phyloP scores from a whole-genome alignment of 2,113 vertebrate species.

The Plotosus lineatus region DNA sequence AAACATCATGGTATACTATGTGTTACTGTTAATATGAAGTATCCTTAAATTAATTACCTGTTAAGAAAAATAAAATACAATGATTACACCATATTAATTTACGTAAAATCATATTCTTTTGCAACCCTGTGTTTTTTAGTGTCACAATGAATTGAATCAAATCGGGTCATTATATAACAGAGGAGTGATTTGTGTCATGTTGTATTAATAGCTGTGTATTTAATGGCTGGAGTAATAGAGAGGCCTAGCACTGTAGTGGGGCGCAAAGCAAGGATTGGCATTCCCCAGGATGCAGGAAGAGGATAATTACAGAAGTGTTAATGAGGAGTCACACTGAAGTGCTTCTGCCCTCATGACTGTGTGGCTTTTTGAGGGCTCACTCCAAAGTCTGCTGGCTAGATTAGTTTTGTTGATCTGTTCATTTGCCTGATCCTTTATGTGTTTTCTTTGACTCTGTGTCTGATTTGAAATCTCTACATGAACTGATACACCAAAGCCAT shows the following conservation, averaged over 20 bases:
- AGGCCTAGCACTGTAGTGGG: not conserved
- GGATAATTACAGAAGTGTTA: conserved; percentile 29
- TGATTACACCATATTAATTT: too few species aligned
- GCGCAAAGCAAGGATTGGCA: conserved; percentile 10
- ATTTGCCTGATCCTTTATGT: not conserved
- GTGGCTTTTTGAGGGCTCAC: not conserved
- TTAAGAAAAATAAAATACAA: too few species aligned
- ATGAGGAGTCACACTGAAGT: conserved; percentile 11
- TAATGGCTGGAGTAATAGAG: too few species aligned
- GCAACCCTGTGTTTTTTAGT: too few species aligned
- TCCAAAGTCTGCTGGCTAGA: not conserved
- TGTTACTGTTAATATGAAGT: too few species aligned
- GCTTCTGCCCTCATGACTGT: not conserved
- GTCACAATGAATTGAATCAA: too few species aligned
- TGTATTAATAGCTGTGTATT: too few species aligned
- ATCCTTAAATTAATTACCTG: too few species aligned
- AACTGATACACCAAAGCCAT: not conserved
- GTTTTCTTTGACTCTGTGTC: conserved; percentile 5
- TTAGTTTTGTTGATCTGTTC: conserved; percentile 5
- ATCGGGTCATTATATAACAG: too few species aligned
- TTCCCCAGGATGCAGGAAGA: conserved; percentile 15
- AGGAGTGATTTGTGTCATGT: too few species aligned
- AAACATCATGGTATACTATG: too few species aligned
- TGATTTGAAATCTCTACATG: not conserved
- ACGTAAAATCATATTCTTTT: too few species aligned